Evolutionary conservation across 2,113 vertebrate genomes (phyloP).

Genomic region (Pelecanoides urinatrix): DNA sequence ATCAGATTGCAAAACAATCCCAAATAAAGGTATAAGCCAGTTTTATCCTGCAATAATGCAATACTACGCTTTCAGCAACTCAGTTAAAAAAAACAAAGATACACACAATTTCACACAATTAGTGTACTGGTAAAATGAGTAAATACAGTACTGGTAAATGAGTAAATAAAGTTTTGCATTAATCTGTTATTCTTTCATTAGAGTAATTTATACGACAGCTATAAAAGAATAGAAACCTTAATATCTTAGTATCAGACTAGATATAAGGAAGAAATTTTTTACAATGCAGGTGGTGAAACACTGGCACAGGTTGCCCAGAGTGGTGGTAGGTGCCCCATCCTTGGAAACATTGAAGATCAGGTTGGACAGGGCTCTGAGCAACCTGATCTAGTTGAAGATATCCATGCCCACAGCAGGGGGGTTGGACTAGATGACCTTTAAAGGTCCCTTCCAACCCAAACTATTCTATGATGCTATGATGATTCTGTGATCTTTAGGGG

Average conservation of each 20-base stretch:
- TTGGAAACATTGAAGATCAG: background rate
- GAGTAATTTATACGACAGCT: background rate
- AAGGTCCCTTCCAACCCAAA: too few species aligned
- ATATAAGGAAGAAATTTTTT: background rate
- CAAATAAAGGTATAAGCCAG: background rate
- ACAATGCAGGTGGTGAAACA: background rate
- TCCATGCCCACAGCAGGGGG: too few species aligned
- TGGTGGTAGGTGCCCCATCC: background rate
- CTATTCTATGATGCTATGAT: too few species aligned
- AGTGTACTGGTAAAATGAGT: background rate
- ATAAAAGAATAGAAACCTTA: background rate
- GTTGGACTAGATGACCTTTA: too few species aligned
- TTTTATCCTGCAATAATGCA: background rate
- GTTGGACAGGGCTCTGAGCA: too few species aligned
- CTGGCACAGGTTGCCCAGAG: fast-evolving
- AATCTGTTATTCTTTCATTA: background rate
- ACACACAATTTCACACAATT: background rate
- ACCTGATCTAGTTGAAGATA: too few species aligned
- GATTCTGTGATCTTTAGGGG: too few species aligned
- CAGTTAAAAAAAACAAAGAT: background rate
- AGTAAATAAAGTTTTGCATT: background rate
- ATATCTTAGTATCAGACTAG: background rate
- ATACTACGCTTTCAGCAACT: background rate
- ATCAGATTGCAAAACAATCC: background rate
- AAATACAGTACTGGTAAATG: background rate